Base-by-base conservation (phyloP, 2,797 vertebrate species). In the Ptychobarbus kaznakovi region DNA sequence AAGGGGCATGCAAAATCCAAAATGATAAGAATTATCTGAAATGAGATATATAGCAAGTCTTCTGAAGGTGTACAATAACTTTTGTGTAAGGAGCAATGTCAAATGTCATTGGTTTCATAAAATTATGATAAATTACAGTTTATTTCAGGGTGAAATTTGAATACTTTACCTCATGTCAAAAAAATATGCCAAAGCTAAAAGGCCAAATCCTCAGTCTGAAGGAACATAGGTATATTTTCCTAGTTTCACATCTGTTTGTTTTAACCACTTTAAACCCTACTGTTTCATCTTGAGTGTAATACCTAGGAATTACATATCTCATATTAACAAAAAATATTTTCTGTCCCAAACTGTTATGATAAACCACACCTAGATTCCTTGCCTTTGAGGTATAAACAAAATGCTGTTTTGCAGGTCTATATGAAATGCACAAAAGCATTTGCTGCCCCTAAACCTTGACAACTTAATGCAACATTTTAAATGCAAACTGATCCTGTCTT, bases 381-480 rank as follows among this genome's bases (percentile, higher is more conserved):
- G 32, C 32, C 53, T 32, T 28, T 70, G 44, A 78, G 66, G 28
- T 25, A 81, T 58, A 81, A 80, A 81, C 40, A 68, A 61, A 68
- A 65, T 10, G 4, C 10, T 81, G 79, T 84, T 81, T 83, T 79
- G 40, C n/a, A 61, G 76, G 46, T 20, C 56, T 15, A 53, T 44
- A 28, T 78, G 40, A 82, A 61, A 32, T 38, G 53, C 22, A 61
- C 25, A 51, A 86, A 82, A 46, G 32, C 42, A 61, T 44, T 86
- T 74, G 20, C 46, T 80, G 16, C 53, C 32, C 38, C 56, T 16
- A 63, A 79, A 74, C 6, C 77, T 72, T 84, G 77, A 81, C 70
- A 84, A 63, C 9, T 11, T 77, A 74, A 44, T 84, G 20, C 44
- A 46, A 13, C 35, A 85, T 82, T 72, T 76, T 38, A 25, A 65